Evolutionary conservation across 2,888 invertebrate genomes (phyloP).

Genomic region (Rosalia funebris): DNA sequence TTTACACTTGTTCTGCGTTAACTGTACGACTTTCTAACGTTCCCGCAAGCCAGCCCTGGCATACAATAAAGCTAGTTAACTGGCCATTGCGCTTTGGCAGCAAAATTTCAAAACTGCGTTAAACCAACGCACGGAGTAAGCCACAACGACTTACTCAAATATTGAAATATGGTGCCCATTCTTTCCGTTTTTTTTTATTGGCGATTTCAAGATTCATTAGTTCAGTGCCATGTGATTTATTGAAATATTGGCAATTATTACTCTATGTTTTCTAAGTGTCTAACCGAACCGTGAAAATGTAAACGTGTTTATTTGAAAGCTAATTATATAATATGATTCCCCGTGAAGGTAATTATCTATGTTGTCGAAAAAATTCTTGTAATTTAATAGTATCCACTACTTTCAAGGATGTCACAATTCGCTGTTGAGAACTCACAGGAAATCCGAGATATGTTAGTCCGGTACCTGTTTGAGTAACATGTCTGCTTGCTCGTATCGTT

Average conservation of each 20-base stretch:
- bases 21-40: too few relatives aligned
- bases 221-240: neutral
- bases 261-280: conserved; percentile 13
- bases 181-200: neutral
- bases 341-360: conserved; percentile 43
- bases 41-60: neutral
- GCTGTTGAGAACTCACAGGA: conserved; percentile 5
- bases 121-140: conserved; percentile 2
- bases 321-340: conserved; percentile 43
- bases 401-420: conserved; percentile 34
- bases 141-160: conserved; percentile 10
- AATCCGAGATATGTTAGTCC: conserved; percentile 14
- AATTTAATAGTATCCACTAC: conserved; percentile 24
- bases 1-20: too few relatives aligned
- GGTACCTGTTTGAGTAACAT: neutral
- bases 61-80: neutral
- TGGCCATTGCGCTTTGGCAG: neutral
- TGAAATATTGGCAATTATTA: conserved; percentile 13
- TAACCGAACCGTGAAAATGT: conserved; percentile 39
- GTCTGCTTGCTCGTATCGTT: too few relatives aligned
- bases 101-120: conserved; percentile 11
- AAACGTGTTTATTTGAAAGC: conserved; percentile 36
- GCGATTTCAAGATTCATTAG: neutral
- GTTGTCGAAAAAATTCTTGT: conserved; percentile 29
- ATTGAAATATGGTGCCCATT: conserved; percentile 14